Evolutionary conservation across 2,797 vertebrate species (phyloP).

Genomic region (Carcharodon carcharias): DNA sequence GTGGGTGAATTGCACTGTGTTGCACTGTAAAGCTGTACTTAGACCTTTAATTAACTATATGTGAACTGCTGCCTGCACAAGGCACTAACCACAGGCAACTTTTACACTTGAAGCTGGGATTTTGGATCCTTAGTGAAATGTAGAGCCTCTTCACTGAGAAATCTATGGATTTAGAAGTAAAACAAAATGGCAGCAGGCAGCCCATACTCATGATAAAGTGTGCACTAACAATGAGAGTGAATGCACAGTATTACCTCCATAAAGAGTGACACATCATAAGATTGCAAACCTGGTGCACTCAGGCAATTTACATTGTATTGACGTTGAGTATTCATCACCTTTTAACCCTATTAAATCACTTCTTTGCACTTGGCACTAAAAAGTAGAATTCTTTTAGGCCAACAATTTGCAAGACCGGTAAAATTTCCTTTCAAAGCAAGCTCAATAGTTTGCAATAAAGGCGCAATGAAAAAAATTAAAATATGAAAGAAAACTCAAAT

Average conservation of each 20-base stretch:
- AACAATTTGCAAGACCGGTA: background rate
- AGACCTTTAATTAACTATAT: background rate
- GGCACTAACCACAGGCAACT: background rate
- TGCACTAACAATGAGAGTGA: background rate
- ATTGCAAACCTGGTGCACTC: background rate
- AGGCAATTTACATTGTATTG: background rate
- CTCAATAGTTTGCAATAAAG: background rate
- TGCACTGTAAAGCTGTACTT: background rate
- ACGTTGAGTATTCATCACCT: background rate
- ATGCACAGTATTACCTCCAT: background rate
- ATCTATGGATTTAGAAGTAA: background rate
- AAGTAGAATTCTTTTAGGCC: background rate
- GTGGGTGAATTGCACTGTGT: background rate
- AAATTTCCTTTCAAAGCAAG: background rate
- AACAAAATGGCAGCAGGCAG: background rate
- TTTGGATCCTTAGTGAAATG: background rate
- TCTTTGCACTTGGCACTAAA: background rate
- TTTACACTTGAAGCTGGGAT: background rate
- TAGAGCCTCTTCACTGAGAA: background rate
- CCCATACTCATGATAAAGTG: background rate
- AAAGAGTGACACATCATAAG: background rate
- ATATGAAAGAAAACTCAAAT: background rate
- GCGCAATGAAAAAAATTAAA: background rate
- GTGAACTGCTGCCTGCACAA: background rate
- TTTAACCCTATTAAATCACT: background rate